Evolutionary conservation across 2,888 invertebrate genomes (phyloP).

Genomic region (Acleris sparsana): DNA sequence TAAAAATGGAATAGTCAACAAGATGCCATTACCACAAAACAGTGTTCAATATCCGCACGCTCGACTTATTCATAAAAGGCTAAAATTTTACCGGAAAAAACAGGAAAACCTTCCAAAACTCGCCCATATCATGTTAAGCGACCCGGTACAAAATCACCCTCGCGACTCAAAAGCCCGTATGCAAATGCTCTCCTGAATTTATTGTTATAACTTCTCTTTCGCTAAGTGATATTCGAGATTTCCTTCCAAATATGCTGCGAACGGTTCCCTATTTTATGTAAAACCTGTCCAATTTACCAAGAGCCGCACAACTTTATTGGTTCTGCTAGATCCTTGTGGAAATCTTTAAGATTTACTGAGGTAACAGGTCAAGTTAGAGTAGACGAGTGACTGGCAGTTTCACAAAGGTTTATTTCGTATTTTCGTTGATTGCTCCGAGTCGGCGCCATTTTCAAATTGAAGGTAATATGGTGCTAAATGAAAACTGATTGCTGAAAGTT

Average conservation of each 20-base stretch:
- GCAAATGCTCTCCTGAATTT: conserved; percentile 77
- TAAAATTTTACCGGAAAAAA: conserved; percentile 41
- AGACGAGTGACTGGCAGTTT: conserved; percentile 47
- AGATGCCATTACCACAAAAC: background rate
- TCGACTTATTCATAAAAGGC: conserved; percentile 22
- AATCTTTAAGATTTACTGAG: conserved; percentile 31
- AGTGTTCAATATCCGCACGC: conserved; percentile 11
- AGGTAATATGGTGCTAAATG: conserved; percentile 55
- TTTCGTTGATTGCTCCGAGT: conserved; percentile 59
- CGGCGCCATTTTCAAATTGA: conserved; percentile 58
- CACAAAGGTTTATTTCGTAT: conserved; percentile 62
- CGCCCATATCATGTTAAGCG: conserved; percentile 65
- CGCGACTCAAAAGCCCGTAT: conserved; percentile 62
- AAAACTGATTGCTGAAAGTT: conserved; percentile 51
- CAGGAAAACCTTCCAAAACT: conserved; percentile 52
- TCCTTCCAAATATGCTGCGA: conserved; percentile 65
- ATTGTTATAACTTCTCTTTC: conserved; percentile 74
- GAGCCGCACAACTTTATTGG: conserved; percentile 42
- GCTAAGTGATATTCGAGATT: conserved; percentile 80
- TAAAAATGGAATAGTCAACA: background rate
- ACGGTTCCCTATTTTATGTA: conserved; percentile 60
- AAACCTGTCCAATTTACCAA: conserved; percentile 46
- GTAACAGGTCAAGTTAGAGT: conserved; percentile 44
- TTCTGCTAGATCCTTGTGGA: conserved; percentile 26
- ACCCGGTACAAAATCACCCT: conserved; percentile 68